phyloP scores from a whole-genome alignment of 2,797 vertebrate species.

The Microhierax caerulescens region DNA sequence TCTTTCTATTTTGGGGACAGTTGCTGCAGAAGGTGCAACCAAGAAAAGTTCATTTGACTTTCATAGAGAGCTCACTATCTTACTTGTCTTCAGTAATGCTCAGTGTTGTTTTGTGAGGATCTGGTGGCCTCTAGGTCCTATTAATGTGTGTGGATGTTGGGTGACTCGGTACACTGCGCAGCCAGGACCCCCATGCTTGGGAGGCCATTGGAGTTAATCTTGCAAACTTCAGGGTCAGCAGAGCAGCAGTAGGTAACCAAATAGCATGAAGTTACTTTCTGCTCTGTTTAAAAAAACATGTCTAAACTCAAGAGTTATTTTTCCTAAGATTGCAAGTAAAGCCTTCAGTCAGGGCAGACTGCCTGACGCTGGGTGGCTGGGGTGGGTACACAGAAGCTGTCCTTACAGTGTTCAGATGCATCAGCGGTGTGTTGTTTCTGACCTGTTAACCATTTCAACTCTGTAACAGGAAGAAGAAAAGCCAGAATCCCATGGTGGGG shows the following conservation, averaged over 20 bases:
- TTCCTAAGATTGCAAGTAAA: neutral
- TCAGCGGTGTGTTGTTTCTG: neutral
- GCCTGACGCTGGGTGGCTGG: neutral
- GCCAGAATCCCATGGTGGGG: slow-evolving; percentile 74
- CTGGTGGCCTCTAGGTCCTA: neutral
- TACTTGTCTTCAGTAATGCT: neutral
- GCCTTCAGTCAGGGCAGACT: neutral
- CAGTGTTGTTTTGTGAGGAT: neutral
- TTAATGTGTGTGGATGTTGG: neutral
- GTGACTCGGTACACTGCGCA: accelerated
- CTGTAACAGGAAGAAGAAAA: slow-evolving; percentile 78
- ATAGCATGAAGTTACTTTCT: neutral
- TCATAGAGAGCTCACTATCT: neutral
- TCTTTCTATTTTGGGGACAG: neutral
- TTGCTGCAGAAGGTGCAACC: neutral
- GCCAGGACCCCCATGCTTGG: neutral
- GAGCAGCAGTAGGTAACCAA: neutral
- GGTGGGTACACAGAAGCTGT: neutral
- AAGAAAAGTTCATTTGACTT: neutral
- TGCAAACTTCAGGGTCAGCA: neutral
- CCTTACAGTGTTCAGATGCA: accelerated
- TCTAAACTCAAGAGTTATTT: neutral
- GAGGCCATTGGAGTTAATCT: neutral
- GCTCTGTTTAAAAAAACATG: neutral
- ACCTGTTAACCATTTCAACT: neutral